These are phyloP conservation scores for Glomeris marginata DNA, from an alignment of 2,888 invertebrate species.

Conservation along the genomic window DNA sequence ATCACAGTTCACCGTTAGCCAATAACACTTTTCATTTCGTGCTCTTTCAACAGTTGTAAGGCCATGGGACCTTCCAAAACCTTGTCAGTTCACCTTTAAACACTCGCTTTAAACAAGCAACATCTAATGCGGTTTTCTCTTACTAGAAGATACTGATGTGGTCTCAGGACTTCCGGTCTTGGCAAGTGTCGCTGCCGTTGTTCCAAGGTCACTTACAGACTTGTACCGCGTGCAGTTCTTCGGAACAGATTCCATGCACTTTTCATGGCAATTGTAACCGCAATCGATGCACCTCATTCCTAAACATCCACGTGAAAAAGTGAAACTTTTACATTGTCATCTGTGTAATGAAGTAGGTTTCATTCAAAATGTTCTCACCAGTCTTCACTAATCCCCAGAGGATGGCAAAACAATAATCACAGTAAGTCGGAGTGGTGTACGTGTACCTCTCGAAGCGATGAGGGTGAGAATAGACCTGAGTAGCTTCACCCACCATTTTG, in stretches of 20 bases:
- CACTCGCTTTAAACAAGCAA: too few species aligned
- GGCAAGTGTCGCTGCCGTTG: slow-evolving; percentile 15
- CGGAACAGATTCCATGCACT: slow-evolving; percentile 73
- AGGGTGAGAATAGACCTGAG: slow-evolving; percentile 52
- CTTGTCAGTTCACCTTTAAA: too few species aligned
- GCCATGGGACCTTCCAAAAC: too few species aligned
- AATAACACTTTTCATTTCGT: neutral
- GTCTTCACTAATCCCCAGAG: slow-evolving; percentile 82
- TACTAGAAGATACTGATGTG: slow-evolving; percentile 55
- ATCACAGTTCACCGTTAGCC: too few species aligned
- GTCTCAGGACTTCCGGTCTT: slow-evolving; percentile 18
- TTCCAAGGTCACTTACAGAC: slow-evolving; percentile 18
- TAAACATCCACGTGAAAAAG: slow-evolving; percentile 10
- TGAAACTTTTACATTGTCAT: too few species aligned
- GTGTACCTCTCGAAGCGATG: slow-evolving; percentile 70
- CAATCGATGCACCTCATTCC: slow-evolving; percentile 73
- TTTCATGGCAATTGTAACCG: slow-evolving; percentile 88
- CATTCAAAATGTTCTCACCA: slow-evolving; percentile 20
- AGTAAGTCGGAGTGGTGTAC: slow-evolving; percentile 70
- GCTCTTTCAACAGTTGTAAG: too few species aligned
- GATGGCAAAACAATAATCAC: slow-evolving; percentile 76
- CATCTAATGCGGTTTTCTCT: slow-evolving; percentile 15
- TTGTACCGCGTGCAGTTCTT: slow-evolving; percentile 39
- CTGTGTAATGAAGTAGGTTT: neutral
- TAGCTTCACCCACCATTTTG: slow-evolving; percentile 39